Percentiles rank a stretch among this genome's conserved stretches.
phyloP scores from a whole-genome alignment of 2,113 vertebrate genomes.

The Sardina pilchardus region DNA sequence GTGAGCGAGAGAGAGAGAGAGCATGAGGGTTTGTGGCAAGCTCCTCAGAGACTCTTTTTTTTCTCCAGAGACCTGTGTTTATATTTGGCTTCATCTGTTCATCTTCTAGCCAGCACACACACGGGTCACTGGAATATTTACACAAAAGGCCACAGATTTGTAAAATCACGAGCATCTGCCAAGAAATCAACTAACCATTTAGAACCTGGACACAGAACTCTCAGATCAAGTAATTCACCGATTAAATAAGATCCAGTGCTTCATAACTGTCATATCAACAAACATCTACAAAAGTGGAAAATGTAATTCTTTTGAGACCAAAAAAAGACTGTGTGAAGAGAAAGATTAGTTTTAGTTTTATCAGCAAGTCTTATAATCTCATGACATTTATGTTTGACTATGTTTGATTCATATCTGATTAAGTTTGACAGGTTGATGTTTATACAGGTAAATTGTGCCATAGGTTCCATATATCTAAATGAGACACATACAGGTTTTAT shows the following conservation, averaged over 20 bases:
- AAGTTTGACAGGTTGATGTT: neutral
- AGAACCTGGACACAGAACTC: neutral
- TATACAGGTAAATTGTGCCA: neutral
- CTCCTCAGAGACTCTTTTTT: conserved; percentile 57
- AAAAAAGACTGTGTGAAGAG: too few relatives aligned
- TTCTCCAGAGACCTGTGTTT: conserved; percentile 65
- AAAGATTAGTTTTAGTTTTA: too few relatives aligned
- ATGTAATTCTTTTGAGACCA: neutral
- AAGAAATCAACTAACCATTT: neutral
- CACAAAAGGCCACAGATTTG: neutral
- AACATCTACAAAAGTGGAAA: neutral
- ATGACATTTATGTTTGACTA: neutral
- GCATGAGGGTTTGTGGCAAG: conserved; percentile 24
- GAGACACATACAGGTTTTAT: neutral
- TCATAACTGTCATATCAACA: neutral
- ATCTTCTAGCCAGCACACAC: conserved; percentile 38
- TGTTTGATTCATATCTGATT: neutral
- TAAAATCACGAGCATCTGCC: neutral
- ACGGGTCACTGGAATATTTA: conserved; percentile 34
- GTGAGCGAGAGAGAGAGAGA: too few relatives aligned
- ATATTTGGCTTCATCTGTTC: conserved; percentile 60
- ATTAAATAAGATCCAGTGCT: neutral
- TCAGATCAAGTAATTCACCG: neutral
- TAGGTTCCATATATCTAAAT: too few relatives aligned
- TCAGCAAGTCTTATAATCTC: neutral